A percentile compares a stretch with the other conserved stretches of the same genome.
phyloP scores from a whole-genome alignment of 2,113 vertebrate genomes.

The Clupea harengus region DNA sequence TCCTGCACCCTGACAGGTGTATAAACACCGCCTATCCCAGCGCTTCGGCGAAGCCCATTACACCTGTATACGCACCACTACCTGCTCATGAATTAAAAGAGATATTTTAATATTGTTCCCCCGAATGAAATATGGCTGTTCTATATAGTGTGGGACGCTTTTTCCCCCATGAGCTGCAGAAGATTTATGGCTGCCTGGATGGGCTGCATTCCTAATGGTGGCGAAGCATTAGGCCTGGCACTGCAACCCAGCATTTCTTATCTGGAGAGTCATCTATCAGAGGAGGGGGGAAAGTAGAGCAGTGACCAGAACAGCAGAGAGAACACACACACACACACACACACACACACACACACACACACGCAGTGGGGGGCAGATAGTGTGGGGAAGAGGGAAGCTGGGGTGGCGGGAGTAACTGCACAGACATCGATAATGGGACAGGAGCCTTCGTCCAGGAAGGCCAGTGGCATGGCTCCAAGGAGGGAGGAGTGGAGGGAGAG shows the following conservation, averaged over 20 bases:
- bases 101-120: constrained; percentile 27
- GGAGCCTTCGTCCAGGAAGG: background rate
- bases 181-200: constrained; percentile 14
- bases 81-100: constrained; percentile 29
- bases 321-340: background rate
- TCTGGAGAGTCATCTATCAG: constrained; percentile 31
- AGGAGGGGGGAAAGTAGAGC: background rate
- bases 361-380: background rate
- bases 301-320: constrained; percentile 15
- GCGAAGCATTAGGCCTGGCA: background rate
- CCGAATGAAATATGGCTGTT: constrained; percentile 32
- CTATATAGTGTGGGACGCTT: constrained; percentile 10
- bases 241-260: constrained; percentile 25
- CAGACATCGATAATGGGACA: constrained; percentile 13
- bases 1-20: background rate
- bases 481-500: background rate
- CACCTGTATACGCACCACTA: background rate
- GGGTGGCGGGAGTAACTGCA: constrained; percentile 8
- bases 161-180: background rate
- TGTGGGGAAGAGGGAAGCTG: background rate
- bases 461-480: constrained; percentile 3
- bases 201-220: constrained; percentile 30
- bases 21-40: background rate
- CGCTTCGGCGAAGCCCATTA: background rate
- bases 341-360: background rate